Evolutionary conservation across 2,797 vertebrate genomes (phyloP).

Genomic region (Phataginus tetradactyla): DNA sequence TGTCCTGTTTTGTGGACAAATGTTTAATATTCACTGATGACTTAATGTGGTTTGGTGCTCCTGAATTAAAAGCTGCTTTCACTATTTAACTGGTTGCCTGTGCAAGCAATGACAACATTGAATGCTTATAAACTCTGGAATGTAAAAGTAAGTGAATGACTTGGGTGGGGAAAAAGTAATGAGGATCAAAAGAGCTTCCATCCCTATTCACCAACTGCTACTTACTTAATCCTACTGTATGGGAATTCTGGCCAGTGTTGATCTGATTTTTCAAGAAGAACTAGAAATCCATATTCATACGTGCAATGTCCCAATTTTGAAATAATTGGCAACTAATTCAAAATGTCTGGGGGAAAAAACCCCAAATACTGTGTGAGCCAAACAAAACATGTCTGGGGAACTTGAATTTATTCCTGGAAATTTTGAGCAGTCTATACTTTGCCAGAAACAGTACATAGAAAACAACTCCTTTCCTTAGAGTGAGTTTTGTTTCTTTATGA

Average conservation of each 20-base stretch:
- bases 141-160: not conserved
- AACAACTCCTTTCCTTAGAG: not conserved
- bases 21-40: not conserved
- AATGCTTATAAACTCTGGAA: not conserved
- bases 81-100: not conserved
- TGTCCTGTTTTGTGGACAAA: not conserved
- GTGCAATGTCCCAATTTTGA: slow-evolving; percentile 9
- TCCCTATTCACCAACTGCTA: not conserved
- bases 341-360: not conserved
- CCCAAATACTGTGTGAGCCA: not conserved
- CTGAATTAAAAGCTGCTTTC: slow-evolving; percentile 4
- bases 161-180: not conserved
- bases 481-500: slow-evolving; percentile 35
- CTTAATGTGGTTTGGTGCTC: slow-evolving; percentile 33
- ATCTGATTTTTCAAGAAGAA: not conserved
- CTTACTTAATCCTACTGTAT: not conserved
- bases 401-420: slow-evolving; percentile 55
- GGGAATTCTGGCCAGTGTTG: not conserved
- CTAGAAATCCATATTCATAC: slow-evolving; percentile 1
- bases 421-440: not conserved
- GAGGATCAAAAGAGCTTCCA: not conserved
- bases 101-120: not conserved
- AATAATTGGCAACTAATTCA: slow-evolving; percentile 45
- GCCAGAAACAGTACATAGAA: slow-evolving; percentile 37
- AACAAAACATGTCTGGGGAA: not conserved